These are phyloP conservation scores for Ypsolopha scabrella DNA, from an alignment of 2,888 invertebrate genomes.

Conservation along the genomic window DNA sequence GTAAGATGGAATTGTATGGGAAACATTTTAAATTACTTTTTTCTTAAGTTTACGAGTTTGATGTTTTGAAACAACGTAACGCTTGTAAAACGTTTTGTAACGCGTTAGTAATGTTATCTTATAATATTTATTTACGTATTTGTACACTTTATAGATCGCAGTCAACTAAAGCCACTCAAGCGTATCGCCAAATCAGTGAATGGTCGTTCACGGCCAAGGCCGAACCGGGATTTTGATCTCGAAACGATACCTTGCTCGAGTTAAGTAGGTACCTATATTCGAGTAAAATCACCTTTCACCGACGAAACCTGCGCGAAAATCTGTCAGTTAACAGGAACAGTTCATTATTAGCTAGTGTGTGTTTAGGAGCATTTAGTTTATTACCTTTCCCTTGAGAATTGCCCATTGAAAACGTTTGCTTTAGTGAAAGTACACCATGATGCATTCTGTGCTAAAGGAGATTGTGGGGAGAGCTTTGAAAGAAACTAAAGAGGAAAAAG, in stretches of 20 bases:
- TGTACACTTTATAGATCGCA: background rate
- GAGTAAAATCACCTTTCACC: conserved; percentile 25
- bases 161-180: conserved; percentile 31
- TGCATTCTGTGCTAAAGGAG: conserved; percentile 48
- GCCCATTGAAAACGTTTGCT: conserved; percentile 3
- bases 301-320: conserved; percentile 19
- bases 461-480: conserved; percentile 48
- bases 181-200: conserved; percentile 50
- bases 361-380: conserved; percentile 1
- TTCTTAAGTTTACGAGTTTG: no score
- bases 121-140: background rate
- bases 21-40: no score
- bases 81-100: no score
- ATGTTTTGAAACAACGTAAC: no score
- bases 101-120: no score
- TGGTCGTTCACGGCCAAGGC: conserved; percentile 65
- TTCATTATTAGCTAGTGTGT: background rate
- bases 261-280: conserved; percentile 21
- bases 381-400: conserved; percentile 13
- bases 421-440: conserved; percentile 39
- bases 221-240: conserved; percentile 32
- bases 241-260: conserved; percentile 19
- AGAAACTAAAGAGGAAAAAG: conserved; percentile 45
- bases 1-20: no score
- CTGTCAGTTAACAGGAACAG: conserved; percentile 1